These are phyloP conservation scores for Ptychodera flava DNA, from an alignment of 35 echinoderm and acorn worm species.

Conservation along the genomic window DNA sequence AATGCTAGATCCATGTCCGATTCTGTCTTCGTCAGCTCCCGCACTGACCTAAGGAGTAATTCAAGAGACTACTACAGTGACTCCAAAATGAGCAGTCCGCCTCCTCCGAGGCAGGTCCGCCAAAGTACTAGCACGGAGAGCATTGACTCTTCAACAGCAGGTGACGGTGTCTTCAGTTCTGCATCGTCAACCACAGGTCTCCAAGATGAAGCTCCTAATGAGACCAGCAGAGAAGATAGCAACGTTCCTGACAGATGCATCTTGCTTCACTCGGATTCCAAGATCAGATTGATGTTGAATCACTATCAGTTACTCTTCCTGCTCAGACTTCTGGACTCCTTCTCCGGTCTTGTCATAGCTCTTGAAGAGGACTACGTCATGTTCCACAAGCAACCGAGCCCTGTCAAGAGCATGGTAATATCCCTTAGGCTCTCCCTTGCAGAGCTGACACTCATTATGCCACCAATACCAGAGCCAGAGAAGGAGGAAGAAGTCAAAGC, in stretches of 20 bases:
- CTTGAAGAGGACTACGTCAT: slow-evolving; percentile 81
- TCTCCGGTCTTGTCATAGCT: slow-evolving; percentile 46
- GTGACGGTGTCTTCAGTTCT: neutral
- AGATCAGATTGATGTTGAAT: slow-evolving; percentile 46
- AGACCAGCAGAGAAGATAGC: neutral
- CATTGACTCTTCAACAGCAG: slow-evolving; percentile 2
- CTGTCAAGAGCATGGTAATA: slow-evolving; percentile 50
- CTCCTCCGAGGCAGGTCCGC: neutral
- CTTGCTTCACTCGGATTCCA: slow-evolving; percentile 30
- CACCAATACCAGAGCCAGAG: slow-evolving; percentile 28
- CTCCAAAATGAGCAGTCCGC: neutral
- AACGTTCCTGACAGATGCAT: slow-evolving; percentile 47
- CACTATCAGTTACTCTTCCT: slow-evolving; percentile 92
- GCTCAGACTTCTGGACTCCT: slow-evolving; percentile 72
- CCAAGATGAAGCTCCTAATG: neutral
- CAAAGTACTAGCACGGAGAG: slow-evolving; percentile 3
- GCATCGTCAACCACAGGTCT: neutral
- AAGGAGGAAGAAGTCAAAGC: neutral
- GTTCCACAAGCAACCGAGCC: slow-evolving; percentile 28
- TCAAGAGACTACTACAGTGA: neutral
- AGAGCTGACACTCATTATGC: slow-evolving; percentile 45
- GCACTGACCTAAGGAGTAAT: neutral
- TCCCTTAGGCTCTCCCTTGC: slow-evolving; percentile 52
- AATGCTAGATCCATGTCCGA: neutral
- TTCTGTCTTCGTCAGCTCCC: neutral